Base-by-base conservation (phyloP, 64 coral and sea anemone genomes). In the Porites australiensis region DNA sequence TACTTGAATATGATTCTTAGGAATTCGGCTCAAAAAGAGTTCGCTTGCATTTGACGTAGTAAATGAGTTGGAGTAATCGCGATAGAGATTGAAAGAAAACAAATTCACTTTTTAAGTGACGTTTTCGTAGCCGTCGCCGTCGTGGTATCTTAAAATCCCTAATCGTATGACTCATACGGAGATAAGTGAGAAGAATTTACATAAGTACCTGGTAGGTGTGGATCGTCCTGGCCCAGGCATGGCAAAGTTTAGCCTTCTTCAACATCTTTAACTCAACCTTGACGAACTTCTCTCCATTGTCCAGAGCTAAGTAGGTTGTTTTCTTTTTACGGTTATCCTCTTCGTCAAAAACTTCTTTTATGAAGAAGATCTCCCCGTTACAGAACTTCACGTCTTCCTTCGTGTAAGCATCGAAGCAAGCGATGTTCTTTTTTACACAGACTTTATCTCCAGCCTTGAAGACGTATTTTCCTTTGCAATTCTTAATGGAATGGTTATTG, bases 291-390 rank as follows among this genome's bases (percentile, higher is more conserved):
- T 89, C 87, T 49, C 93, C 93, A 75, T 94, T 74, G 62, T 94
- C 87, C 44, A 94, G 79, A 58, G 19, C 57, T 57, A 94, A 84
- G 58, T 72, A 86, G 27, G 81, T 64, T 49, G 70, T 82, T 84
- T 75, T 94, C 58, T 67, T 84, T 1, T 46, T 57, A 9, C 50
- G 51, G 46, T 50, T 73, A 61, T 47, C 60, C 54, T 84, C 48
- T 27, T 74, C 77, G n/a, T 67, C 88, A 53, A 83, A 58, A 37
- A 89, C 78, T 18, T 94, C 79, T 65, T 37, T 37, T 58, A 94
- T 83, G n/a, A 90, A 83, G 47, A 94, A 94, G 77, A 94, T 90
- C 49, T 94, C 93, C 13, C 93, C 93, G 74, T 94, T 94, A 51
- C 87, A 89, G 18, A 94, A 61, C 43, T 87, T 77, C 44, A 94